Evolutionary conservation across 1,140 invertebrate species (phyloP), one percentile per base, ranked within the genome.

Genomic region (Listronotus bonariensis): DNA sequence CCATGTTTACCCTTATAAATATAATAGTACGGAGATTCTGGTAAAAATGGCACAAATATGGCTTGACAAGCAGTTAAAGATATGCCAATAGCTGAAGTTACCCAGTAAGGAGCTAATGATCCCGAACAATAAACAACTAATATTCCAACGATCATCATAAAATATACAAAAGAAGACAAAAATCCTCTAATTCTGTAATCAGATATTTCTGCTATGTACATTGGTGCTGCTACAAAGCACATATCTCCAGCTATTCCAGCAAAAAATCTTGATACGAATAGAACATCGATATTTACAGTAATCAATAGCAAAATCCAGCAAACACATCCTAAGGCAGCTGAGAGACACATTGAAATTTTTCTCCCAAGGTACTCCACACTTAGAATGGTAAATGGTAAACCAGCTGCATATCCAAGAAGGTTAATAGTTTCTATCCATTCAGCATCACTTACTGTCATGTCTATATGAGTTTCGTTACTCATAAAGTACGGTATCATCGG

Each of bases 341-440:
- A 77, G 1, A 84, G 51, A 6, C 87, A 71, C 4, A 89, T 80
- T 0, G 85, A 81, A 10, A 72, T 72, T 72, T 86, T 89, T 5
- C 89, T 76, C 1, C 89, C 89, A 26, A 85, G 64, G 68, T 79
- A 82, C 69, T 90, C 86, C 1, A 88, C 80, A 7, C 83, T 58
- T 41, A 51, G 69, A n/a, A 80, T 63, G 41, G 80, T 81, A 6
- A 83, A 80, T 2, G 84, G 76, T 0, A 86, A 84, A 4, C 85
- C 85, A 8, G 34, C 34, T 36, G 34, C 34, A 36, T 36, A 36
- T 36, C 34, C 34, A 36, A 36, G 84, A 11, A 48, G 34, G 7
- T 36, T 36, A 36, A 36, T 36, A 7, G 34, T 36, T 36, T 36
- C 34, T 7, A 36, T 36, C 34, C 34, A 36, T 10, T 36, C 34